Percentiles rank a stretch among this genome's conserved stretches.
These are phyloP conservation scores for Oreotrochilus melanogaster DNA, from an alignment of 2,113 vertebrate genomes.

Conservation along the genomic window DNA sequence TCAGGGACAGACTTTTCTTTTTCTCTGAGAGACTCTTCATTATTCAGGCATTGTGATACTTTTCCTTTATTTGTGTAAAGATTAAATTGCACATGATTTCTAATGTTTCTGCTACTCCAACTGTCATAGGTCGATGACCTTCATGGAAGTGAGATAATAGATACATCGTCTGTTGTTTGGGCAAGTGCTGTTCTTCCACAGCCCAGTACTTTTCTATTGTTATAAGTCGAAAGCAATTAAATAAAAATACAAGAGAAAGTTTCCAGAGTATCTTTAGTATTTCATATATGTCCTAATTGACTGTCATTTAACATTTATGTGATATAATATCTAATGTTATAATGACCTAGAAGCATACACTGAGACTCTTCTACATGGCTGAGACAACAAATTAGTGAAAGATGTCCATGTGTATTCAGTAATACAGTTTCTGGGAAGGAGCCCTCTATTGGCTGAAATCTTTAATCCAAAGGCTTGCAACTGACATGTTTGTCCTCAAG, in stretches of 20 bases:
- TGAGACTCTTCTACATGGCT: conserved; percentile 62
- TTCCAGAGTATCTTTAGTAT: conserved; percentile 82
- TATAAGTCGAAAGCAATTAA: conserved; percentile 94
- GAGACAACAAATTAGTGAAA: conserved; percentile 44
- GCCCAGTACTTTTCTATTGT: conserved; percentile 93
- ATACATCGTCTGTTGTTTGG: conserved; percentile 88
- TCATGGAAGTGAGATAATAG: conserved; percentile 91
- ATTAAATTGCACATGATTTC: conserved; percentile 99
- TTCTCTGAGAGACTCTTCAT: conserved; percentile 84
- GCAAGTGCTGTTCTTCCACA: conserved; percentile 85
- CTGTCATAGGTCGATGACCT: conserved; percentile 94
- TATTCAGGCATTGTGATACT: conserved; percentile 90
- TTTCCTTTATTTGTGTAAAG: conserved; percentile 94
- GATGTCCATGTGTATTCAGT: conserved; percentile 24
- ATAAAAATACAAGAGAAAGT: conserved; percentile 88
- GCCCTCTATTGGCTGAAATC: background rate
- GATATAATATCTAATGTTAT: conserved; percentile 78
- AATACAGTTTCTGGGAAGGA: background rate
- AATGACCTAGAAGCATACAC: conserved; percentile 72
- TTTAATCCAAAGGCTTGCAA: background rate
- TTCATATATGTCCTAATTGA: conserved; percentile 81
- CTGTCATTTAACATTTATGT: conserved; percentile 79
- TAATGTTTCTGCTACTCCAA: conserved; percentile 86
- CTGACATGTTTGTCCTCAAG: background rate
- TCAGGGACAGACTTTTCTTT: conserved; percentile 84